Conservation (phyloP, 2,113 vertebrate species). For the Boleophthalmus pectinirostris region DNA sequence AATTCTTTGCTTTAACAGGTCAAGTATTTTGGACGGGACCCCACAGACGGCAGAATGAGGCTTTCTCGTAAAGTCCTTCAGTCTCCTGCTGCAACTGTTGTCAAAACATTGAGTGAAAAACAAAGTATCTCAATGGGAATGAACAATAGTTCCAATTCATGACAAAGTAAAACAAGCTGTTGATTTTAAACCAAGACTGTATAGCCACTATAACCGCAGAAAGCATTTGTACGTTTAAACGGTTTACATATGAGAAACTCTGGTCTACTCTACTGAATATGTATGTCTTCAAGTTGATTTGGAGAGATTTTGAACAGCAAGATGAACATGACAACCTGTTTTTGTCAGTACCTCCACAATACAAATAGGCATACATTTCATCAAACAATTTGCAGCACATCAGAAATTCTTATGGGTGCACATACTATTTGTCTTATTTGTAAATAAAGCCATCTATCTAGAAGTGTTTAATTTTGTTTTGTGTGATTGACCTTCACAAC, state of each 20-base stretch:
- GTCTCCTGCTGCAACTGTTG: constrained; percentile 78
- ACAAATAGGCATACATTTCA: neutral
- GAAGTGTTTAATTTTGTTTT: neutral
- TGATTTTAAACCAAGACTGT: constrained; percentile 12
- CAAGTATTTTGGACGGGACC: constrained; percentile 96
- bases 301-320: neutral
- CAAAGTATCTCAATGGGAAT: constrained; percentile 85
- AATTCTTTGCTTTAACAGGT: constrained; percentile 77
- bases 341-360: neutral
- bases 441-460: neutral
- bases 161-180: constrained; percentile 19
- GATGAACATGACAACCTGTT: neutral
- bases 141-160: constrained; percentile 35
- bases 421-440: neutral
- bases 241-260: neutral
- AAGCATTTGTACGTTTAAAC: neutral
- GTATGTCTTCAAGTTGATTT: neutral
- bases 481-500: no score
- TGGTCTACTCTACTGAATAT: neutral
- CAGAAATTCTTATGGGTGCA: neutral
- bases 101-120: constrained; percentile 87
- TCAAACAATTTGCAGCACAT: neutral
- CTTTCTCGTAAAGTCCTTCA: constrained; percentile 95
- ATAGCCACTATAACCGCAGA: neutral
- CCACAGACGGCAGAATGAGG: constrained; percentile 95